A percentile compares a stretch with the other conserved stretches of the same genome.
These are phyloP conservation scores for Orcinus orca DNA, from an alignment of 2,113 vertebrate genomes.

Conservation along the genomic window DNA sequence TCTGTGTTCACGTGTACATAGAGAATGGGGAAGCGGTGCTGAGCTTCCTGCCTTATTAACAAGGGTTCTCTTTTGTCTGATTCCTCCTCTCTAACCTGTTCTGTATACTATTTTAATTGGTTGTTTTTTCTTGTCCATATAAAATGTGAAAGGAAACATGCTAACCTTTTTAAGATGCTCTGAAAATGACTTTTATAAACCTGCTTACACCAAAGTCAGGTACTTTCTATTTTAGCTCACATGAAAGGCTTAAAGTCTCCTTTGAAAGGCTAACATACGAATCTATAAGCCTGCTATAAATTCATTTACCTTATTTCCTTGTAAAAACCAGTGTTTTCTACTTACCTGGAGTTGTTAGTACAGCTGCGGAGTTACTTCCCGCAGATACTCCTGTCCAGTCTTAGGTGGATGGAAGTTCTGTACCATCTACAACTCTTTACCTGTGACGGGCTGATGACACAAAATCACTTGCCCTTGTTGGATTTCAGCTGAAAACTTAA, in stretches of 20 bases:
- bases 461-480: neutral
- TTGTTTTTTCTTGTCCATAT: neutral
- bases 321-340: slow-evolving; percentile 25
- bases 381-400: neutral
- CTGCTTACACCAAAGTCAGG: neutral
- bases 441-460: neutral
- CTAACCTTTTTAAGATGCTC: slow-evolving; percentile 27
- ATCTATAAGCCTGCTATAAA: neutral
- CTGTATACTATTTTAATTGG: neutral
- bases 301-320: neutral
- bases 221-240: slow-evolving; percentile 38
- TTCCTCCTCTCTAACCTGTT: neutral
- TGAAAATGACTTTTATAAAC: slow-evolving; percentile 61
- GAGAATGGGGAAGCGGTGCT: neutral
- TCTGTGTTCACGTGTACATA: too few relatives aligned
- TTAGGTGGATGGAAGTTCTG: neutral
- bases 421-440: neutral
- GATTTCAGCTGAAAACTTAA: neutral
- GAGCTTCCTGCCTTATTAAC: neutral
- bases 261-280: slow-evolving; percentile 24
- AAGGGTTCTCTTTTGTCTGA: neutral
- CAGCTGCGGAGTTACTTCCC: neutral
- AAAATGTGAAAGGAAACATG: neutral
- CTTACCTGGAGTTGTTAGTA: neutral
- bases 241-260: slow-evolving; percentile 22